Evolutionary conservation across 2,113 vertebrate genomes (phyloP).

Genomic region (Bujurquina vittata): DNA sequence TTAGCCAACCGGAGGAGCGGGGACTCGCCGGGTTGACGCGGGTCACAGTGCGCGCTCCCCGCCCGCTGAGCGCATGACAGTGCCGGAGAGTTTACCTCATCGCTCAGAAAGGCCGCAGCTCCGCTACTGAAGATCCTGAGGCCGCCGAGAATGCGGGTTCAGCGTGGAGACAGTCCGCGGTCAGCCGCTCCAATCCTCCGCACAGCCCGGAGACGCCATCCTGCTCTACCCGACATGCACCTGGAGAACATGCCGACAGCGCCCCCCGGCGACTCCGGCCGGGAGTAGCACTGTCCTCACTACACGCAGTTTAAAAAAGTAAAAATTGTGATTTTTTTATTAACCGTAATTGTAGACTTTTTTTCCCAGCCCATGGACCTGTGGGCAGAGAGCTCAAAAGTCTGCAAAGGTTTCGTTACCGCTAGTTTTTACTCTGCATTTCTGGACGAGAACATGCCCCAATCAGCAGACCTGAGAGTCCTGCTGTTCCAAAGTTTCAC

Average conservation of each 20-base stretch:
- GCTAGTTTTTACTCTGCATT: no score
- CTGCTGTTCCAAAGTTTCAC: no score
- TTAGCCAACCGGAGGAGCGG: no score
- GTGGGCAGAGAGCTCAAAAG: no score
- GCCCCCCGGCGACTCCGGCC: not conserved
- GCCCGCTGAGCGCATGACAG: not conserved
- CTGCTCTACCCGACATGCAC: constrained; percentile 57
- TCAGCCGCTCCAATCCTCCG: constrained; percentile 62
- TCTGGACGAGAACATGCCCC: no score
- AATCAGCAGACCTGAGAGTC: no score
- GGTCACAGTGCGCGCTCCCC: no score
- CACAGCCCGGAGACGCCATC: constrained; percentile 49
- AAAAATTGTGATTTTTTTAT: not conserved
- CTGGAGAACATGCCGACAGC: not conserved
- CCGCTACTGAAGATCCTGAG: constrained; percentile 16
- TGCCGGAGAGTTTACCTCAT: constrained; percentile 61
- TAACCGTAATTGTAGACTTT: no score
- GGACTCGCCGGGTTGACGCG: not conserved
- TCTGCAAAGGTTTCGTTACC: no score
- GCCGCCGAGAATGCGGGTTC: constrained; percentile 29
- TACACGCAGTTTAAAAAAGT: no score
- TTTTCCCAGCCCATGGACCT: no score
- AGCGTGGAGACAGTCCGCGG: constrained; percentile 34
- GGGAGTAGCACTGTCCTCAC: not conserved
- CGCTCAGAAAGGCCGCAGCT: constrained; percentile 11